A percentile compares a stretch with the other conserved stretches of the same genome.
Evolutionary conservation across 2,888 invertebrate genomes (phyloP).

Genomic region (Hirtodrosophila histrioides): DNA sequence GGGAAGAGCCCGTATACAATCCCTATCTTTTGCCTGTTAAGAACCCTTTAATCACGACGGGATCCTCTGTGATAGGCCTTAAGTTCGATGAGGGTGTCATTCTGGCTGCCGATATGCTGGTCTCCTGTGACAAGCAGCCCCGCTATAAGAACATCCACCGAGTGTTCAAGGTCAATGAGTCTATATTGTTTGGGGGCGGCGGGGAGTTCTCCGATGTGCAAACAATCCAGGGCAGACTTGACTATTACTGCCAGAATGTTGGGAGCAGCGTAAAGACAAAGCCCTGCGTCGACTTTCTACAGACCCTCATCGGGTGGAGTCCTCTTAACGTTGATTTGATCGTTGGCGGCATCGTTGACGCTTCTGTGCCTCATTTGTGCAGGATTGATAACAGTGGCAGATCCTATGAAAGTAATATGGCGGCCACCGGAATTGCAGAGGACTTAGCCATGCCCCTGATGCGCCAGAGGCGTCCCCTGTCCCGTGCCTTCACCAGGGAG

Average conservation of each 20-base stretch:
- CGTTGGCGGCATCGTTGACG: constrained; percentile 93
- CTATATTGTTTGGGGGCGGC: constrained; percentile 93
- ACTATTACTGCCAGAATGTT: constrained; percentile 92
- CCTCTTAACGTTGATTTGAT: constrained; percentile 97
- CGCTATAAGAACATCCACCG: constrained; percentile 93
- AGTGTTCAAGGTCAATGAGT: constrained; percentile 94
- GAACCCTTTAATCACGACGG: constrained; percentile 88
- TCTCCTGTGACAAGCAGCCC: constrained; percentile 96
- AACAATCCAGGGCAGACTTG: constrained; percentile 85
- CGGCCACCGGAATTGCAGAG: constrained; percentile 95
- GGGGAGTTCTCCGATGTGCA: constrained; percentile 99
- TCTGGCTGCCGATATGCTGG: constrained; percentile 95
- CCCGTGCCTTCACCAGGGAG: constrained; percentile 81
- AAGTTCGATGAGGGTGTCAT: constrained; percentile 94
- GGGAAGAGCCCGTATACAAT: too few relatives aligned
- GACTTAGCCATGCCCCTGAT: constrained; percentile 94
- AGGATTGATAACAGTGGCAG: constrained; percentile 96
- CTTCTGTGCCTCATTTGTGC: constrained; percentile 92
- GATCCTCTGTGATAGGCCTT: constrained; percentile 95
- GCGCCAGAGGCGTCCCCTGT: constrained; percentile 88
- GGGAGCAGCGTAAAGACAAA: constrained; percentile 94
- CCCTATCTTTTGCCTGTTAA: too few relatives aligned
- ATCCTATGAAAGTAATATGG: constrained; percentile 92
- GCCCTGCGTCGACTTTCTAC: constrained; percentile 84
- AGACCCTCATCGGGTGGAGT: constrained; percentile 92